A percentile compares a stretch with the other conserved stretches of the same genome.
Conservation (phyloP, 2,888 invertebrate species). For the Cerceris ruficornis region DNA sequence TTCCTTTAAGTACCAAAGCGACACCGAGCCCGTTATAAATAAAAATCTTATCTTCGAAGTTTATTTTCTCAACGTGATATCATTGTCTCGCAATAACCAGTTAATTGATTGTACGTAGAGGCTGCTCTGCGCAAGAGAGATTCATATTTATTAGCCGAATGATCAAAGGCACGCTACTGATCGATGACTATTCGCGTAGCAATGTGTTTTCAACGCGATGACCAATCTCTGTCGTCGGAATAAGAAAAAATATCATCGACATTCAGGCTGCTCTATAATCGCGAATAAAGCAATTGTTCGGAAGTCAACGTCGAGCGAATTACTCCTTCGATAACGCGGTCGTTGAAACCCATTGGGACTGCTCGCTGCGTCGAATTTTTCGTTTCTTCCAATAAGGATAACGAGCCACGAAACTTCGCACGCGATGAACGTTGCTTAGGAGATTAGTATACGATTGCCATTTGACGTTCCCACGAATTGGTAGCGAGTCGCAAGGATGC, state of each 20-base stretch:
- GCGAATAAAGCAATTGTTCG: too few relatives aligned
- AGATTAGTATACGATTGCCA: slow-evolving; percentile 49
- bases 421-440: not conserved
- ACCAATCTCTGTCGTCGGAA: slow-evolving; percentile 14
- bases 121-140: not conserved
- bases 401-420: not conserved
- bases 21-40: too few relatives aligned
- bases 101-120: not conserved
- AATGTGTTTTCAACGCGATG: slow-evolving; percentile 4
- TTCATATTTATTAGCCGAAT: not conserved
- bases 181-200: slow-evolving; percentile 20
- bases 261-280: too few relatives aligned
- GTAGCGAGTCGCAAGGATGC: slow-evolving; percentile 66
- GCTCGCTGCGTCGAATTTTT: not conserved
- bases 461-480: slow-evolving; percentile 76
- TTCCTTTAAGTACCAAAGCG: not conserved
- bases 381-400: not conserved
- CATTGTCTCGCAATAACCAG: not conserved
- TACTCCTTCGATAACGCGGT: too few relatives aligned
- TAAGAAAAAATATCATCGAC: too few relatives aligned
- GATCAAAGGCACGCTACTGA: slow-evolving; percentile 22
- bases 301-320: too few relatives aligned
- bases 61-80: not conserved
- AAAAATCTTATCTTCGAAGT: too few relatives aligned
- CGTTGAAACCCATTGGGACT: not conserved